phyloP scores from a whole-genome alignment of 37 sponge, comb jelly and placozoan genomes.

The Oscarella lobularis region DNA sequence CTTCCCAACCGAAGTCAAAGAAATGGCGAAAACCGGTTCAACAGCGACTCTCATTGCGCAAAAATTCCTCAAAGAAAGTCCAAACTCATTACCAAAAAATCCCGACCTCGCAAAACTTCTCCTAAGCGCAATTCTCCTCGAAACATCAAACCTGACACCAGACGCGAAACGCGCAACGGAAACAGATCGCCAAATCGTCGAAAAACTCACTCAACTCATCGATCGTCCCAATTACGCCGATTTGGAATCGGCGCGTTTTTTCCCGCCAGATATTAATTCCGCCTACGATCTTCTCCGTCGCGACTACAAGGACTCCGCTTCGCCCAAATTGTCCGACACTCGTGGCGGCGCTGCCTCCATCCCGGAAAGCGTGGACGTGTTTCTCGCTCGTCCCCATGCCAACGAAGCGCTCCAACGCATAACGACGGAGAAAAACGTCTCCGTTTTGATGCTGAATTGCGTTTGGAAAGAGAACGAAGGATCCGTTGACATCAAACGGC shows the following conservation, averaged over 20 bases:
- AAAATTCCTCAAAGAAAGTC: not conserved
- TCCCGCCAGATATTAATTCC: no score
- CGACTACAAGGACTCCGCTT: slow-evolving; percentile 30
- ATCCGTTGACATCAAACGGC: not conserved
- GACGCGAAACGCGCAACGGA: not conserved
- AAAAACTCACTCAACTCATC: not conserved
- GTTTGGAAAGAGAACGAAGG: no score
- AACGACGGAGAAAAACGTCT: not conserved
- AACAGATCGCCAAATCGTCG: not conserved
- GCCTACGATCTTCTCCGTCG: slow-evolving; percentile 22
- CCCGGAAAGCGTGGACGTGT: not conserved
- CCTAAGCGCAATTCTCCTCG: not conserved
- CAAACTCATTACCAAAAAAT: not conserved
- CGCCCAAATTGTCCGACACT: not conserved
- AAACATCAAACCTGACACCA: not conserved
- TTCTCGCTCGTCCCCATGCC: not conserved
- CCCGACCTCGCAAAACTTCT: not conserved
- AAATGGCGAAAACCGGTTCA: slow-evolving; percentile 41
- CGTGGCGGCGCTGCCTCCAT: not conserved
- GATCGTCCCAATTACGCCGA: no score
- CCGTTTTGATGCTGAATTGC: not conserved
- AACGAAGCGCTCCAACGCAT: not conserved
- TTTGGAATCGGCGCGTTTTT: no score
- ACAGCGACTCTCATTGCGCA: slow-evolving; percentile 43
- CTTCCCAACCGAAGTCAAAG: not conserved